Percentiles rank a stretch among this genome's conserved stretches.
Evolutionary conservation across 2,797 vertebrate genomes (phyloP).

Genomic region (Bradypodion ventrale): DNA sequence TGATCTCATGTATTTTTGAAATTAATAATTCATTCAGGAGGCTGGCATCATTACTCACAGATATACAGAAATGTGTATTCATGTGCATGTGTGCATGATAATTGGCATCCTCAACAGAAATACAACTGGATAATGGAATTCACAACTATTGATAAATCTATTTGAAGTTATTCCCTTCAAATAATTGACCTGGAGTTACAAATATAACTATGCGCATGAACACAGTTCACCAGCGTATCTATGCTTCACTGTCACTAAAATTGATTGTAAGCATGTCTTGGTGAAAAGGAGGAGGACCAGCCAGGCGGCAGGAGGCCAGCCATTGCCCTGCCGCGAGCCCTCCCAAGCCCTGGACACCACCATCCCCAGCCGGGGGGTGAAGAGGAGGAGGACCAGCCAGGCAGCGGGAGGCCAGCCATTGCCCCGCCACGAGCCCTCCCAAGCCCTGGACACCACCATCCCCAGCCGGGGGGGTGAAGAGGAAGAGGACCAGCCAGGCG

Average conservation of each 20-base stretch:
- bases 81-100: too few species aligned
- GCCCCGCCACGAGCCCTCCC: too few species aligned
- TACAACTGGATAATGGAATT: background rate
- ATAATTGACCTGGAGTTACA: background rate
- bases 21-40: conserved; percentile 1
- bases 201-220: background rate
- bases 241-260: background rate
- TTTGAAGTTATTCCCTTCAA: background rate
- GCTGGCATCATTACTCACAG: background rate
- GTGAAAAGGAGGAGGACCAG: too few species aligned
- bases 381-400: too few species aligned
- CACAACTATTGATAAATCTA: background rate
- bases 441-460: too few species aligned
- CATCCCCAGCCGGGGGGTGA: too few species aligned
- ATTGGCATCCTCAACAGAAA: background rate
- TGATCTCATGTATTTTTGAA: background rate
- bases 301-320: too few species aligned
- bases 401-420: too few species aligned
- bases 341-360: too few species aligned
- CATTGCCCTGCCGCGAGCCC: too few species aligned
- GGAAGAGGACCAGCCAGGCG: too few species aligned
- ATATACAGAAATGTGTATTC: background rate
- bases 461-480: too few species aligned
- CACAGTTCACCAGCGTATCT: background rate
- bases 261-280: background rate